phyloP scores from a whole-genome alignment of 2,113 vertebrate species.

The Pithys albifrons region DNA sequence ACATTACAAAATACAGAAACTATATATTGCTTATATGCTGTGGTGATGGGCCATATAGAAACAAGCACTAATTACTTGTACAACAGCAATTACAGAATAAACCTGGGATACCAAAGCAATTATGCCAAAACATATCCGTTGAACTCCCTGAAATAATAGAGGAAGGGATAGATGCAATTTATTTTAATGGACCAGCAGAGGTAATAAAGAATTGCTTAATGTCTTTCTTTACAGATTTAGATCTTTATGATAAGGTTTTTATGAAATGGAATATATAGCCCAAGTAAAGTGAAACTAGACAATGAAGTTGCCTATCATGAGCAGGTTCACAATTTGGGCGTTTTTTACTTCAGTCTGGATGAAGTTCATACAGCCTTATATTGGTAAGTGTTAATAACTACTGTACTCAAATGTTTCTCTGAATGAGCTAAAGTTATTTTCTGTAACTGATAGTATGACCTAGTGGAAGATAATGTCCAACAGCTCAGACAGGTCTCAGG shows the following conservation, averaged over 20 bases:
- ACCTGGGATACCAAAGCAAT: constrained; percentile 20
- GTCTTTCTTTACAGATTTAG: constrained; percentile 45
- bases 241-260: constrained; percentile 65
- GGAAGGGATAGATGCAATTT: constrained; percentile 55
- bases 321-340: neutral
- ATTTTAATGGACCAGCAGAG: constrained; percentile 49
- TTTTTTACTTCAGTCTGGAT: neutral
- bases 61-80: neutral
- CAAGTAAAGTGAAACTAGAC: constrained; percentile 42
- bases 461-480: neutral
- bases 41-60: neutral
- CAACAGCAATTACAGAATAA: constrained; percentile 11
- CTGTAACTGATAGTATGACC: neutral
- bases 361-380: neutral
- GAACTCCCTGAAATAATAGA: constrained; percentile 43
- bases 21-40: neutral
- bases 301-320: constrained; percentile 19
- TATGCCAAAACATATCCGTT: constrained; percentile 14
- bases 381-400: neutral
- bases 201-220: constrained; percentile 52
- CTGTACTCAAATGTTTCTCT: neutral
- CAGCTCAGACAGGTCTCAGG: neutral
- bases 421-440: neutral
- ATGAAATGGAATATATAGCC: constrained; percentile 41
- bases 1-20: neutral